phyloP scores from a whole-genome alignment of 2,797 vertebrate genomes.

The Acrocephalus scirpaceus region DNA sequence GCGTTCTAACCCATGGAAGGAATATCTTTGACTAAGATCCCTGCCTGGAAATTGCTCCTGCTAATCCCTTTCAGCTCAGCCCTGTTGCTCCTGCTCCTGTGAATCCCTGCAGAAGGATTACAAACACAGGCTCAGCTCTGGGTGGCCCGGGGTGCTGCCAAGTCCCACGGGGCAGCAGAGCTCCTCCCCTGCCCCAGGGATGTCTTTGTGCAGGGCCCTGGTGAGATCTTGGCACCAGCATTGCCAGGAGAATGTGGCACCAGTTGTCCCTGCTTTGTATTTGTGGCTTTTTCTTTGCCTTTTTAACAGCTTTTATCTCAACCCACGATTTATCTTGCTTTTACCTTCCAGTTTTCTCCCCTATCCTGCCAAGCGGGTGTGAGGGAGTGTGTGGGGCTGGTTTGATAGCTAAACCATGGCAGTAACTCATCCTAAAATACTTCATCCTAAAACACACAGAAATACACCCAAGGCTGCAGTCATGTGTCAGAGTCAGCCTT shows the following conservation, averaged over 20 bases:
- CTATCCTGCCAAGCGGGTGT: background rate
- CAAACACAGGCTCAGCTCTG: background rate
- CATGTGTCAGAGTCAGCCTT: background rate
- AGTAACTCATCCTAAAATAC: background rate
- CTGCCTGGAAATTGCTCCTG: background rate
- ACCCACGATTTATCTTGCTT: background rate
- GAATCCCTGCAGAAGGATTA: background rate
- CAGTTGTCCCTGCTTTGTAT: background rate
- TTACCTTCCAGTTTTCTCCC: background rate
- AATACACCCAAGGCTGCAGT: background rate
- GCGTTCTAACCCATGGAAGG: background rate
- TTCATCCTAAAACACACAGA: background rate
- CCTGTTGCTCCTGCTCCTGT: background rate
- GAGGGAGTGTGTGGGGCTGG: background rate
- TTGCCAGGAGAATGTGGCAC: rapidly evolving
- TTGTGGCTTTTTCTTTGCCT: background rate
- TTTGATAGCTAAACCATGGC: background rate
- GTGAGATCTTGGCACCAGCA: background rate
- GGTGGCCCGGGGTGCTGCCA: background rate
- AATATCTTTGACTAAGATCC: background rate
- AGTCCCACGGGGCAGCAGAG: too few species aligned
- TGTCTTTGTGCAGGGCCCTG: background rate
- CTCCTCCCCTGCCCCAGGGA: background rate
- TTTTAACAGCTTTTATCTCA: background rate
- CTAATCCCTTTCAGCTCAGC: constrained; percentile 34